phyloP scores from a whole-genome alignment of 53 echinoderm and acorn worm species.

The Hippasteria phrygiana region DNA sequence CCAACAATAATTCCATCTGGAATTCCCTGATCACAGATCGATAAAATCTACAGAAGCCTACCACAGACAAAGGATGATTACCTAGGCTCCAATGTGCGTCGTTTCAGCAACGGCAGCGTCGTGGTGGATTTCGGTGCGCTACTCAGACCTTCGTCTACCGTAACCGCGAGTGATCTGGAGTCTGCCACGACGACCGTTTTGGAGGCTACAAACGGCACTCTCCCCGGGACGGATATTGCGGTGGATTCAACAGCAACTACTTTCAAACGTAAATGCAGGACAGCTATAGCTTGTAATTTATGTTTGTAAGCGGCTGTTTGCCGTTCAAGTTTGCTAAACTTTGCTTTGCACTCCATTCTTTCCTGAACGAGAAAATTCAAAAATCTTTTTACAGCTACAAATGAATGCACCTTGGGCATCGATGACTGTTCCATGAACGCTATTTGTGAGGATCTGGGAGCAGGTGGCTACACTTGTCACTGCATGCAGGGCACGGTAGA shows the following conservation, averaged over 20 bases:
- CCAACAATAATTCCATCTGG: not conserved
- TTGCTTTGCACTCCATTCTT: too few species aligned
- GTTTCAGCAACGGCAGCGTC: constrained; percentile 50
- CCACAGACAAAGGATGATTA: not conserved
- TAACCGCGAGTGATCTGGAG: not conserved
- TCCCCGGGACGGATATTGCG: not conserved
- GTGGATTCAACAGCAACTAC: constrained; percentile 7
- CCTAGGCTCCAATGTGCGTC: not conserved
- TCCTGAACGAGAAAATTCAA: not conserved
- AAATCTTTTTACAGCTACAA: constrained; percentile 2
- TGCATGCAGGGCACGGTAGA: not conserved
- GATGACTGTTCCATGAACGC: constrained; percentile 21
- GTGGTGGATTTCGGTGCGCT: constrained; percentile 19
- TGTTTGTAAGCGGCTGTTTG: too few species aligned
- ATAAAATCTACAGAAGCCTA: not conserved
- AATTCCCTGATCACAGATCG: not conserved
- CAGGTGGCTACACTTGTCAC: constrained; percentile 24
- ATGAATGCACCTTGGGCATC: constrained; percentile 2
- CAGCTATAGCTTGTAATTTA: not conserved
- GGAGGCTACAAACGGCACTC: not conserved
- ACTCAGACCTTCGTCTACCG: not conserved
- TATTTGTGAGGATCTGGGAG: constrained; percentile 18
- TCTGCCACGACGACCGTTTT: not conserved
- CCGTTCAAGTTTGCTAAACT: too few species aligned
- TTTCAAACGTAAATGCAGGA: not conserved